Conservation (phyloP, 1,140 invertebrate genomes). For the Euborellia annulipes region DNA sequence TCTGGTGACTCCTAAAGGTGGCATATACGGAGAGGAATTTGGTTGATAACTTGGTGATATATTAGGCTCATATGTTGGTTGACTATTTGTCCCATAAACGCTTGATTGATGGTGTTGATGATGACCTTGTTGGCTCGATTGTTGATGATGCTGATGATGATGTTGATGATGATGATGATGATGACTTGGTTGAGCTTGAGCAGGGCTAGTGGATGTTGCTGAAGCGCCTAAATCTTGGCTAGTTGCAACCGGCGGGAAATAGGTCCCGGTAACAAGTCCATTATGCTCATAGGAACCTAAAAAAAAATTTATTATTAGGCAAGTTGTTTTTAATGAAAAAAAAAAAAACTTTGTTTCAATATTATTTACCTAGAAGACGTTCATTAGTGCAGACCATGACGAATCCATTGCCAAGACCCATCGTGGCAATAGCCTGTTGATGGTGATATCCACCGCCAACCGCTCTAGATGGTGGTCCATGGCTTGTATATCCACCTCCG, state of each 20-base stretch:
- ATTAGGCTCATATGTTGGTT: slow-evolving; percentile 25
- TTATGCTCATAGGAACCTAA: slow-evolving; percentile 19
- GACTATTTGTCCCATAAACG: slow-evolving; percentile 22
- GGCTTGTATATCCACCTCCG: slow-evolving; percentile 18
- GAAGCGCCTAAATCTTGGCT: slow-evolving; percentile 41
- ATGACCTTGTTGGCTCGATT: slow-evolving; percentile 16
- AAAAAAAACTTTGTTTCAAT: too few relatives aligned
- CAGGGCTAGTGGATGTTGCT: background rate
- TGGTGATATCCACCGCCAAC: background rate
- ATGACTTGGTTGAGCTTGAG: slow-evolving; percentile 9
- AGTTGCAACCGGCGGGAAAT: slow-evolving; percentile 66
- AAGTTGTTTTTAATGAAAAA: too few relatives aligned
- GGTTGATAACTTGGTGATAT: slow-evolving; percentile 17
- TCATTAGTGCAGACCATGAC: slow-evolving; percentile 69
- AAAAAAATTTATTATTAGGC: background rate
- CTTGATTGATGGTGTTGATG: slow-evolving; percentile 26
- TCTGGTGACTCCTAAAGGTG: too few relatives aligned
- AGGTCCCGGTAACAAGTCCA: slow-evolving; percentile 42
- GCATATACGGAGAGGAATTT: too few relatives aligned
- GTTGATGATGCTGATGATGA: slow-evolving; percentile 17
- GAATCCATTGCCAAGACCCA: slow-evolving; percentile 68
- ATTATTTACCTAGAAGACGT: slow-evolving; percentile 44
- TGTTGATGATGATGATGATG: slow-evolving; percentile 21
- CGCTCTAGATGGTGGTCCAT: slow-evolving; percentile 12
- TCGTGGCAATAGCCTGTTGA: slow-evolving; percentile 38